A percentile compares a stretch with the other conserved stretches of the same genome.
phyloP scores from a whole-genome alignment of 1,140 invertebrate genomes.

The Drosophila sechellia region DNA sequence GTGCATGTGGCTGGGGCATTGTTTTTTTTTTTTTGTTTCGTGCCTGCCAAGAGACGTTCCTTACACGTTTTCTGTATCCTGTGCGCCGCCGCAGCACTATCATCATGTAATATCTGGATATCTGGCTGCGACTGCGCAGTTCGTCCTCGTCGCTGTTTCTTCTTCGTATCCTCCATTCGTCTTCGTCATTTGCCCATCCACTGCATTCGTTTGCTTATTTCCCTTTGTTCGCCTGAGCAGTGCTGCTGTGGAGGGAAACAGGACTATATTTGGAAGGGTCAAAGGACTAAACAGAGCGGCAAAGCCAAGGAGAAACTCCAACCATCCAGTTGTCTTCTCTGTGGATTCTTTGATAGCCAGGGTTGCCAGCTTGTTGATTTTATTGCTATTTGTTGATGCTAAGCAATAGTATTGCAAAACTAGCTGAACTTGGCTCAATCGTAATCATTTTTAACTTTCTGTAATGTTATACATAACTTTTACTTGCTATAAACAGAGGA shows the following conservation, averaged over 20 bases:
- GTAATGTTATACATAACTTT: too few relatives aligned
- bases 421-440: too few relatives aligned
- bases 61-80: conserved; percentile 39
- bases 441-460: too few relatives aligned
- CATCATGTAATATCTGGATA: conserved; percentile 43
- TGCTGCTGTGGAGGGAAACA: background rate
- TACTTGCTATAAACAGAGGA: too few relatives aligned
- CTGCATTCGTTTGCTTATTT: conserved; percentile 1
- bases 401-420: too few relatives aligned
- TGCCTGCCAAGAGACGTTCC: conserved; percentile 11
- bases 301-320: background rate
- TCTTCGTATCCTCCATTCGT: background rate
- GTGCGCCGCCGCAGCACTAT: conserved; percentile 44
- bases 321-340: background rate
- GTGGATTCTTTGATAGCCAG: background rate
- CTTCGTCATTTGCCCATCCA: conserved; percentile 9
- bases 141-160: conserved; percentile 11
- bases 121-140: conserved; percentile 49
- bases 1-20: conserved; percentile 24
- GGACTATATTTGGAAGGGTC: background rate
- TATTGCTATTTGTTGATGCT: background rate
- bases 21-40: conserved; percentile 15
- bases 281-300: background rate
- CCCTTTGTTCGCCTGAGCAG: conserved; percentile 1
- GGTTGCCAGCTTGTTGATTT: background rate